Base-by-base conservation (phyloP, 2,888 invertebrate species). In the Drosophila aldrichi region DNA sequence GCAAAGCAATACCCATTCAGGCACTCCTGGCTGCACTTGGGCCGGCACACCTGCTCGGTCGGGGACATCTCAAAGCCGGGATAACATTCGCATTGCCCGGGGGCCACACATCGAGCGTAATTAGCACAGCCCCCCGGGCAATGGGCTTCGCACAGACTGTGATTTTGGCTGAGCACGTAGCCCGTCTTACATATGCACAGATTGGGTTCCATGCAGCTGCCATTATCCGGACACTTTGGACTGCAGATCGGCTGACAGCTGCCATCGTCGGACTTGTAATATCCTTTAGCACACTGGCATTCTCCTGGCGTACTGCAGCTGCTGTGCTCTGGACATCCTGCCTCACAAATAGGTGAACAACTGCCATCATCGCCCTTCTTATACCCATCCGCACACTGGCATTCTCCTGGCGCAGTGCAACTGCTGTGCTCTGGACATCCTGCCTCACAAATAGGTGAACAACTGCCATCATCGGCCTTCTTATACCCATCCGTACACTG, bases 31-130 rank as follows among this genome's bases (percentile, higher is more conserved):
- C 68, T 77, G 57, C 91, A 91, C 7, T 70, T 62, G 0, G 91
- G 88, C n/a, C 43, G 57, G 51, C 90, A 91, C 10, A 63, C 55
- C 1, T 34, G 36, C 16, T 49, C 59, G 0, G 32, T 6, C 0
- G 10, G 46, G 1, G 40, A 12, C 9, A 6, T 1, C 74, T 72
- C 75, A 81, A 90, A 92, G 18, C 92, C 92, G 1, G 84, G 63
- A 52, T 79, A 72, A 62, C 93, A 93, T 9, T 76, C 62, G 66
- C 93, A 92, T 6, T 49, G 55, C 20, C 88, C 63, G 22, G 89
- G 83, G 0, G 73, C 75, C 0, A 78, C 76, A 56, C 93, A 93
- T 2, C 84, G 87, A 0, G 82, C 81, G 54, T 90, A 72, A 0
- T 64, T 74, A 34, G 91, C 90, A 25, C 88, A 84, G 8, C 85